Conservation (phyloP, 2,113 vertebrate genomes). For the Corynorhinus townsendii region DNA sequence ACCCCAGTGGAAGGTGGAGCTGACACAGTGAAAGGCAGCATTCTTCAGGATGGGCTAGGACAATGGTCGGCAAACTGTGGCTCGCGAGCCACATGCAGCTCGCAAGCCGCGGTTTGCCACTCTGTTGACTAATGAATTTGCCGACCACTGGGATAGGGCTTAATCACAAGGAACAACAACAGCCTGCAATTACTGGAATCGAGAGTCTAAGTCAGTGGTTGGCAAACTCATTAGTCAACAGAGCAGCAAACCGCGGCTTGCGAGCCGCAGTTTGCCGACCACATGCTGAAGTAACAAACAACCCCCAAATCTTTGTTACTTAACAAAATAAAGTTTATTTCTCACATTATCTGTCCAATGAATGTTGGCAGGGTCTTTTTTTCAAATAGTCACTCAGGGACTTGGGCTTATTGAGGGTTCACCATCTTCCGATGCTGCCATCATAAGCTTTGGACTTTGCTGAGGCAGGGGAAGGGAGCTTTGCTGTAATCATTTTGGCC, state of each 20-base stretch:
- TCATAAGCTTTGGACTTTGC: neutral
- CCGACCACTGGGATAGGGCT: too few species aligned
- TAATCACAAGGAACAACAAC: too few species aligned
- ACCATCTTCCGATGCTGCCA: neutral
- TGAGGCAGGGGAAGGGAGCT: neutral
- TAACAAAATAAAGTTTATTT: neutral
- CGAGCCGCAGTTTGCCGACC: too few species aligned
- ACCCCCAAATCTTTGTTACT: neutral
- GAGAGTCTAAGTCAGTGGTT: too few species aligned
- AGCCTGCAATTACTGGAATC: too few species aligned
- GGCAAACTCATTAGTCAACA: too few species aligned
- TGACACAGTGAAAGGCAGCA: neutral
- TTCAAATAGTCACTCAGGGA: neutral
- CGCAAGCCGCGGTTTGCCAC: too few species aligned
- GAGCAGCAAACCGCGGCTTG: too few species aligned
- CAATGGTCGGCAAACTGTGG: too few species aligned
- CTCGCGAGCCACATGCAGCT: too few species aligned
- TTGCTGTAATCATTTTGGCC: neutral
- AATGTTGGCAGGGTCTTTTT: neutral
- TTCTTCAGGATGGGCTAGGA: neutral
- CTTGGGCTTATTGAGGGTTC: neutral
- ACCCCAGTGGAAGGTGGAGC: neutral
- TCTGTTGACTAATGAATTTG: too few species aligned
- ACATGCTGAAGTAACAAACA: neutral
- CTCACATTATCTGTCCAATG: neutral